A percentile compares a stretch with the other conserved stretches of the same genome.
Evolutionary conservation across 2,797 vertebrate genomes (phyloP).

Genomic region (Clarias fuscus): DNA sequence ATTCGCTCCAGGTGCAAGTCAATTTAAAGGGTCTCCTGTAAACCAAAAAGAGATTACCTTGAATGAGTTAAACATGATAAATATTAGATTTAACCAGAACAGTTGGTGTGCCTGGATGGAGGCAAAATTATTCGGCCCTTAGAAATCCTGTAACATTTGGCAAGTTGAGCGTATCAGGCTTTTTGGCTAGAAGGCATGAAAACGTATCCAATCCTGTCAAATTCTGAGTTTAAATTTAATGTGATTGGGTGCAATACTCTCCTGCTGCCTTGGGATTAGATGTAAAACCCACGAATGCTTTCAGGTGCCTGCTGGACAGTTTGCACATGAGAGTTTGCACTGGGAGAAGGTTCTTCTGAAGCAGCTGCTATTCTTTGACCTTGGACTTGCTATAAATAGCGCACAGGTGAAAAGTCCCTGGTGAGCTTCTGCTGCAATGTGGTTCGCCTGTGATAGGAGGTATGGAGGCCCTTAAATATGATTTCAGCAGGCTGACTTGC

Average conservation of each 20-base stretch:
- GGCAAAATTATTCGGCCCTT: conserved; percentile 18
- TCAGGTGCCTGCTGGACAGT: conserved; percentile 42
- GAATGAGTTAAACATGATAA: conserved; percentile 34
- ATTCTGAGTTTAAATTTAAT: conserved; percentile 32
- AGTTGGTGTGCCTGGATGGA: conserved; percentile 24
- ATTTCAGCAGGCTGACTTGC: conserved; percentile 45
- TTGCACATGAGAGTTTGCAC: conserved; percentile 31
- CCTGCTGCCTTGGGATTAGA: conserved; percentile 29
- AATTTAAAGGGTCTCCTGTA: conserved; percentile 8
- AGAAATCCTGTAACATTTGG: conserved; percentile 20
- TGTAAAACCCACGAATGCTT: conserved; percentile 29
- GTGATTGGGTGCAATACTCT: conserved; percentile 33
- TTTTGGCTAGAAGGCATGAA: conserved; percentile 34
- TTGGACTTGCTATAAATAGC: conserved; percentile 57
- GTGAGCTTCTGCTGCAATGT: conserved; percentile 50
- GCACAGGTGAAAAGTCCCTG: conserved; percentile 53
- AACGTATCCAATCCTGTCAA: conserved; percentile 35
- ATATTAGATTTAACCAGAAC: conserved; percentile 33
- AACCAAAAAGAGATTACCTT: conserved; percentile 9
- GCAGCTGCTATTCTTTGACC: conserved; percentile 54
- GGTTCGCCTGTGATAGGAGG: conserved; percentile 46
- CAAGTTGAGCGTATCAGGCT: conserved; percentile 9
- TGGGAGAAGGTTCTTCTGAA: conserved; percentile 41
- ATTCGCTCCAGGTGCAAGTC: conserved; percentile 1
- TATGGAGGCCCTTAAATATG: conserved; percentile 52